These are phyloP conservation scores for Hydrotaea diabolus DNA, from an alignment of 2,888 invertebrate genomes.

Conservation along the genomic window DNA sequence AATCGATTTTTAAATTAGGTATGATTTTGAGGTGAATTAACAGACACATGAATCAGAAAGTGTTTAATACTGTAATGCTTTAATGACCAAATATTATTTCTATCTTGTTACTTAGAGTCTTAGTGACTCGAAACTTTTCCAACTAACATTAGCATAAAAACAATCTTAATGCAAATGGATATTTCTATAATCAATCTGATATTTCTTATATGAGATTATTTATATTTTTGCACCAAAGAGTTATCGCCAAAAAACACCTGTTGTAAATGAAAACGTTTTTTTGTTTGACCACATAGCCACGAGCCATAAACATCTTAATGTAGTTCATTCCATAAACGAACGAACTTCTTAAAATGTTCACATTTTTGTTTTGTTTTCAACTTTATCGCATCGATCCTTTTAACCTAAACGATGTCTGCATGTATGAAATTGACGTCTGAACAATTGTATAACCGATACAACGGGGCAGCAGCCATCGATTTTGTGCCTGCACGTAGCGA, in stretches of 20 bases:
- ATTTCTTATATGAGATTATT: no score
- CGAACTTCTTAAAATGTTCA: conserved; percentile 12
- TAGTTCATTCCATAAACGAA: conserved; percentile 8
- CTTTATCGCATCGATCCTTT: background rate
- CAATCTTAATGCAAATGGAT: no score
- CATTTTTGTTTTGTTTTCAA: background rate
- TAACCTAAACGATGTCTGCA: background rate
- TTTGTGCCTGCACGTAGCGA: conserved; percentile 3
- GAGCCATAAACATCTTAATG: background rate
- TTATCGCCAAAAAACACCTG: conserved; percentile 11
- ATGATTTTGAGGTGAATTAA: no score
- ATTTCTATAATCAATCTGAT: no score
- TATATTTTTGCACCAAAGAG: background rate
- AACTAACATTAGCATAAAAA: no score
- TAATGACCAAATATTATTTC: no score
- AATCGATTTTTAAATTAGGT: no score
- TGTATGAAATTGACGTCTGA: background rate
- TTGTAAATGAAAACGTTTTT: background rate
- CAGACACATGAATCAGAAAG: no score
- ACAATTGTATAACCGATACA: background rate
- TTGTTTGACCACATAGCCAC: background rate
- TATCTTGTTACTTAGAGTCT: no score
- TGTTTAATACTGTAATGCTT: no score
- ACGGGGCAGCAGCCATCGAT: background rate
- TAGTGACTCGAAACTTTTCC: no score